phyloP scores from a whole-genome alignment of 1,140 invertebrate genomes.

The Drosophila azteca region DNA sequence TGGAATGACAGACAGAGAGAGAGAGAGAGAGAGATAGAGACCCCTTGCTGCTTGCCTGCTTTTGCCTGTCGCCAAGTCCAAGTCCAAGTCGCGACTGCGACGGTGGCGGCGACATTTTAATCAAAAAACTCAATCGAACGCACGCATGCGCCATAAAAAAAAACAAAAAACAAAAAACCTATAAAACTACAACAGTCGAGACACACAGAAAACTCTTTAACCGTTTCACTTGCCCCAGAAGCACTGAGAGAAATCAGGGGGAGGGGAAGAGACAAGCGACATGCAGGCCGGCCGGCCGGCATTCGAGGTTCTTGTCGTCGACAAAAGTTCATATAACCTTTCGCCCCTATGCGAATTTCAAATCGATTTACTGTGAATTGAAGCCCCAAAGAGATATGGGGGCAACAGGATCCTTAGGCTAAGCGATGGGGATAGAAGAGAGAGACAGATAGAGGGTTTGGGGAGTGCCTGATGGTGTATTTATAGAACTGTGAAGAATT shows the following conservation, averaged over 20 bases:
- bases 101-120: constrained; percentile 78
- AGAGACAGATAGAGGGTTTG: too few species aligned
- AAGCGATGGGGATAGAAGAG: constrained; percentile 1
- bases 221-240: constrained; percentile 61
- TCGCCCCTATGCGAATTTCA: constrained; percentile 73
- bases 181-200: constrained; percentile 61
- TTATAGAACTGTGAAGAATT: too few species aligned
- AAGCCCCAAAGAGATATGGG: constrained; percentile 44
- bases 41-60: constrained; percentile 31
- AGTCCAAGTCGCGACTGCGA: constrained; percentile 14
- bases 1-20: background rate
- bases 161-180: constrained; percentile 77
- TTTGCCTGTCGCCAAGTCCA: constrained; percentile 54
- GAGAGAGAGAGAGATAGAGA: background rate
- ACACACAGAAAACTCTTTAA: constrained; percentile 37
- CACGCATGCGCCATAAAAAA: constrained; percentile 83
- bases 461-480: too few species aligned
- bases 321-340: constrained; percentile 57
- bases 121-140: constrained; percentile 83
- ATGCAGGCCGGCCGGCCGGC: constrained; percentile 47
- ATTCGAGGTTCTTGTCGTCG: constrained; percentile 40
- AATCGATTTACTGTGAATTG: constrained; percentile 61
- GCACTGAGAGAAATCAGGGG: constrained; percentile 3
- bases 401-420: constrained; percentile 22
- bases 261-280: background rate